Conservation (phyloP, 2,113 vertebrate genomes). For the Cromileptes altivelis region DNA sequence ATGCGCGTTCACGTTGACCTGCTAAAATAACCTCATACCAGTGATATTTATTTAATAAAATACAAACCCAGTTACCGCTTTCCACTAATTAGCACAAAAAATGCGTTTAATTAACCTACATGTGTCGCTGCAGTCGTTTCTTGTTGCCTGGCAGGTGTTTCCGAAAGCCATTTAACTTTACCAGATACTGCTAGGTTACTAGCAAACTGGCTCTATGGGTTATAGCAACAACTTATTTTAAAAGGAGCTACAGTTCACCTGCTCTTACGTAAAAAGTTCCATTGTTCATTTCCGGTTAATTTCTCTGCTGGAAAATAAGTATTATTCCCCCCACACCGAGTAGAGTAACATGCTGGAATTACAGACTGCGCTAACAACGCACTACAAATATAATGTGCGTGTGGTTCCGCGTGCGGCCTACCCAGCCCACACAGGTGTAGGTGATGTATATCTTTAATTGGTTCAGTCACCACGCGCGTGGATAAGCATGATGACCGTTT, state of each 20-base stretch:
- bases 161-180: background rate
- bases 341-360: too few relatives aligned
- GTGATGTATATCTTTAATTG: background rate
- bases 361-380: background rate
- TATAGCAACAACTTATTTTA: background rate
- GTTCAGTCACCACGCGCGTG: background rate
- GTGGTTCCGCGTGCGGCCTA: too few relatives aligned
- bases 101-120: too few relatives aligned
- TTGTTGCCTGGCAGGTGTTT: background rate
- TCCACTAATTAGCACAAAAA: background rate
- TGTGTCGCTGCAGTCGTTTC: background rate
- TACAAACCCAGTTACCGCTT: too few relatives aligned
- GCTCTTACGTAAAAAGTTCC: background rate
- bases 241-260: background rate
- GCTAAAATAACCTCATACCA: background rate
- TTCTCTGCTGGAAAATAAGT: background rate
- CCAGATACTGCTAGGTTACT: background rate
- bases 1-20: slow-evolving; percentile 34
- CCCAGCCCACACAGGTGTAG: slow-evolving; percentile 6
- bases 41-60: too few relatives aligned
- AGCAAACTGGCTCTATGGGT: background rate
- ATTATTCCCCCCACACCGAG: background rate
- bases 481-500: background rate
- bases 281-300: background rate
- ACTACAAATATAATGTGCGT: background rate